A percentile compares a stretch with the other conserved stretches of the same genome.
These are phyloP conservation scores for Eonycteris spelaea DNA, from an alignment of 2,113 vertebrate species.

Conservation along the genomic window DNA sequence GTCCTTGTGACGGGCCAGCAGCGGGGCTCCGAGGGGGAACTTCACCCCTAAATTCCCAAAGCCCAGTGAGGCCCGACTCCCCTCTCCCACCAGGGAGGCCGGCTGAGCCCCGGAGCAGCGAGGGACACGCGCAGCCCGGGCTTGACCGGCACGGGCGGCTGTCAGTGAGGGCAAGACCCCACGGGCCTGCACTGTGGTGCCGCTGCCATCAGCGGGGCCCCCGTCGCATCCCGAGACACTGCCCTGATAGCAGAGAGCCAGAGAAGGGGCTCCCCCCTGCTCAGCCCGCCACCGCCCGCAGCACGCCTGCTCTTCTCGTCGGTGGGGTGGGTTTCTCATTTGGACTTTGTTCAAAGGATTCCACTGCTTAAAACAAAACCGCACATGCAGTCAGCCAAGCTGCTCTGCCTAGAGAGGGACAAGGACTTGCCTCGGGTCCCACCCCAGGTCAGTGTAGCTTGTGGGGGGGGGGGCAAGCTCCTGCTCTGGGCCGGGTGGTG, in stretches of 20 bases:
- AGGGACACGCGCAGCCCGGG: background rate
- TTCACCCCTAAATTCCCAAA: background rate
- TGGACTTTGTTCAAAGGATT: background rate
- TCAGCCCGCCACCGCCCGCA: background rate
- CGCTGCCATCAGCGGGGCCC: background rate
- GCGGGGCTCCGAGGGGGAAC: background rate
- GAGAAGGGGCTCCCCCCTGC: background rate
- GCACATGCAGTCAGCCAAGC: background rate
- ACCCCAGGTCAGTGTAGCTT: background rate
- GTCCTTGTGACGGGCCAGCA: background rate
- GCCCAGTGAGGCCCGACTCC: background rate
- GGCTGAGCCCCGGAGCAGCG: too few species aligned
- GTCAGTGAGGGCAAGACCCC: background rate
- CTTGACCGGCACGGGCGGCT: background rate
- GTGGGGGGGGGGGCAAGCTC: rapidly evolving
- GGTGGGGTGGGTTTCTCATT: background rate
- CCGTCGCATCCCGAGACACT: background rate
- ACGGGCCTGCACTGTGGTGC: background rate
- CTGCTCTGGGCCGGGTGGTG: background rate
- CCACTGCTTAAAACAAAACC: background rate
- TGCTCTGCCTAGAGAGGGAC: background rate
- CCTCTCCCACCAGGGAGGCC: background rate
- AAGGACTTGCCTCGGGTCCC: background rate
- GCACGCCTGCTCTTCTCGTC: background rate
- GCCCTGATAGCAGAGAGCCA: background rate